Percentiles rank a stretch among this genome's conserved stretches.
phyloP scores from a whole-genome alignment of 1,140 invertebrate species.

The Heliothis subflexa region DNA sequence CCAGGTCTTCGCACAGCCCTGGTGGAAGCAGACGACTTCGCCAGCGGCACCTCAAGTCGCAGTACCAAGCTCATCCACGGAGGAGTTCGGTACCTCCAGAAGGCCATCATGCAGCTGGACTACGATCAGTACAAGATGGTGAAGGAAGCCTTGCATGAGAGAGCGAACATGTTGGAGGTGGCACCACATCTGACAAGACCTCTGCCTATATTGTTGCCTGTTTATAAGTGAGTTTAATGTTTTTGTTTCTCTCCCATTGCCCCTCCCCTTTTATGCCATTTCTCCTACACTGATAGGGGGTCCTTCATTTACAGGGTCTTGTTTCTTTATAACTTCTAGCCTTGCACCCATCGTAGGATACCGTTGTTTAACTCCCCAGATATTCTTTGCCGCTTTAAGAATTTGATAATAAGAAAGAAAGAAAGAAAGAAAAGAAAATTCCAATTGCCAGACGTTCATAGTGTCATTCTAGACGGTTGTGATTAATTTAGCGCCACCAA shows the following conservation, averaged over 20 bases:
- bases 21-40: constrained; percentile 99
- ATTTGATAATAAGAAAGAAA: too few relatives aligned
- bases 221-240: constrained; percentile 93
- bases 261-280: too few relatives aligned
- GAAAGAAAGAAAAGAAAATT: too few relatives aligned
- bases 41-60: constrained; percentile 97
- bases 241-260: too few relatives aligned
- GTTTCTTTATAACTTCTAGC: too few relatives aligned
- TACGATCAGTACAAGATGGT: constrained; percentile 98
- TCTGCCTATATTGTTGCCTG: constrained; percentile 99
- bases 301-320: too few relatives aligned
- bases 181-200: constrained; percentile 99
- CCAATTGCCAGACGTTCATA: too few relatives aligned
- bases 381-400: too few relatives aligned
- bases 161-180: constrained; percentile 97
- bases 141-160: constrained; percentile 98
- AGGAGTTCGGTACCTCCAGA: constrained; percentile 99
- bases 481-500: neutral
- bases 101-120: constrained; percentile 98
- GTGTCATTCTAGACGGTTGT: neutral
- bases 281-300: too few relatives aligned
- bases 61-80: constrained; percentile 99
- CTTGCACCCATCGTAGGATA: too few relatives aligned
- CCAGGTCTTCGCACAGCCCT: constrained; percentile 97
- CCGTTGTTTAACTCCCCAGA: too few relatives aligned